phyloP scores from a whole-genome alignment of 2,113 vertebrate genomes.

The Bucco capensis region DNA sequence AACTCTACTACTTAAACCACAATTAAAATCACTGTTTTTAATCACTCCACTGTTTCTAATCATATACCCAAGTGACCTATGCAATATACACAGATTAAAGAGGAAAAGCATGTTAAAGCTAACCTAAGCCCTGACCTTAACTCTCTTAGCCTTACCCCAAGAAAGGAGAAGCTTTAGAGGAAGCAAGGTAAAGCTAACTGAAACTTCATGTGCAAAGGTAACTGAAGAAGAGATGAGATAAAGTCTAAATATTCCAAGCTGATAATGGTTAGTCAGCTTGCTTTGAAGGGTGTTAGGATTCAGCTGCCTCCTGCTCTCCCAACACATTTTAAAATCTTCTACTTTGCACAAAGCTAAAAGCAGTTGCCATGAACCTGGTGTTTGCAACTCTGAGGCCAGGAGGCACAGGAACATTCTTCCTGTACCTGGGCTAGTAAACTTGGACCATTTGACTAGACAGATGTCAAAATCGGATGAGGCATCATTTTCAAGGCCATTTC shows the following conservation, averaged over 20 bases:
- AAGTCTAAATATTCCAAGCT: fast-evolving
- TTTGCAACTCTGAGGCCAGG: not conserved
- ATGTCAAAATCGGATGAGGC: fast-evolving
- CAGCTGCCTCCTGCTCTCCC: not conserved
- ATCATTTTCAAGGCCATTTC: fast-evolving
- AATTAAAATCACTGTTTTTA: not conserved
- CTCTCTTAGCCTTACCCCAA: not conserved
- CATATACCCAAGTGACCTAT: not conserved
- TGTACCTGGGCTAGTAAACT: fast-evolving
- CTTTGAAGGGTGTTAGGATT: fast-evolving
- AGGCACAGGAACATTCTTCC: not conserved
- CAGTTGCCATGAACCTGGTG: fast-evolving
- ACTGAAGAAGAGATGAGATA: not conserved
- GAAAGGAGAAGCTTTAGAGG: not conserved
- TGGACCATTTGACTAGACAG: fast-evolving
- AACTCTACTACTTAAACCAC: not conserved
- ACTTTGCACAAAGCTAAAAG: not conserved
- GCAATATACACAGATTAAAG: not conserved
- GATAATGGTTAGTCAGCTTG: fast-evolving
- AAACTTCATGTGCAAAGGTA: not conserved
- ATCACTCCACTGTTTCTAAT: not conserved
- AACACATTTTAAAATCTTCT: not conserved
- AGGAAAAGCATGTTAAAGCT: conserved; percentile 25
- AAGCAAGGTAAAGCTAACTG: not conserved
- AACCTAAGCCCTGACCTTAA: conserved; percentile 33